Percentiles rank a stretch among this genome's conserved stretches.
These are phyloP conservation scores for Steinernema khuongi DNA, from an alignment of 1,140 invertebrate genomes.

Conservation along the genomic window DNA sequence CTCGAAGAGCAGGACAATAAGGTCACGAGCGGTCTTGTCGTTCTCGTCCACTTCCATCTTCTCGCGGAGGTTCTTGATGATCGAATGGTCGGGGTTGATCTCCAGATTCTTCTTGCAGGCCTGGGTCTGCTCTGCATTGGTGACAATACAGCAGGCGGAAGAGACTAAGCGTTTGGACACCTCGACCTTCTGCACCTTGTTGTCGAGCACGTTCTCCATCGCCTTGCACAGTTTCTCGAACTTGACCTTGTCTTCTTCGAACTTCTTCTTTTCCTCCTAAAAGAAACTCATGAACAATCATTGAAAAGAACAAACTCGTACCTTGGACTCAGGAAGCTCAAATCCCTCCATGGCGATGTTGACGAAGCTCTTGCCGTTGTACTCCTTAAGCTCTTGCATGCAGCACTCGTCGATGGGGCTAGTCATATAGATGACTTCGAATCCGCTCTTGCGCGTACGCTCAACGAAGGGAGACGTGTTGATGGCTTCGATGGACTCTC, in stretches of 20 bases:
- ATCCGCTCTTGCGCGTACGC: slow-evolving; percentile 88
- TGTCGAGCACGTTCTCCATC: slow-evolving; percentile 95
- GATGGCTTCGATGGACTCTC: slow-evolving; percentile 90
- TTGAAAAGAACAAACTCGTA: no score
- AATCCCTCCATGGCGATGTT: slow-evolving; percentile 96
- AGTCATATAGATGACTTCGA: slow-evolving; percentile 98
- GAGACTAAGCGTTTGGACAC: slow-evolving; percentile 86
- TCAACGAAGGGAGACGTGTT: slow-evolving; percentile 95
- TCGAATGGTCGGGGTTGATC: slow-evolving; percentile 93
- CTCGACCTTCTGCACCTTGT: slow-evolving; percentile 88
- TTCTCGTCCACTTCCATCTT: slow-evolving; percentile 92
- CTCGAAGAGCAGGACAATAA: slow-evolving; percentile 84
- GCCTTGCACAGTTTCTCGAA: slow-evolving; percentile 90
- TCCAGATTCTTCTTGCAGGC: slow-evolving; percentile 91
- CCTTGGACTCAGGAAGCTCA: slow-evolving; percentile 89
- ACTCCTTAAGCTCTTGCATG: slow-evolving; percentile 92
- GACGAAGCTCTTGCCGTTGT: slow-evolving; percentile 87
- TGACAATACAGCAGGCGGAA: slow-evolving; percentile 97
- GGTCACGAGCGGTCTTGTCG: slow-evolving; percentile 90
- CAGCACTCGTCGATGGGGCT: slow-evolving; percentile 99
- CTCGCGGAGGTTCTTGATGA: slow-evolving; percentile 77
- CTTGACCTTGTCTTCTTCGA: slow-evolving; percentile 85
- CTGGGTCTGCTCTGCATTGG: slow-evolving; percentile 99
- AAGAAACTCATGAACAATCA: no score
- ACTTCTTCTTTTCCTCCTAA: slow-evolving; percentile 91